Evolutionary conservation across 2,888 invertebrate genomes (phyloP), one percentile per base, ranked within the genome.

Genomic region (Eristalis arbustorum): DNA sequence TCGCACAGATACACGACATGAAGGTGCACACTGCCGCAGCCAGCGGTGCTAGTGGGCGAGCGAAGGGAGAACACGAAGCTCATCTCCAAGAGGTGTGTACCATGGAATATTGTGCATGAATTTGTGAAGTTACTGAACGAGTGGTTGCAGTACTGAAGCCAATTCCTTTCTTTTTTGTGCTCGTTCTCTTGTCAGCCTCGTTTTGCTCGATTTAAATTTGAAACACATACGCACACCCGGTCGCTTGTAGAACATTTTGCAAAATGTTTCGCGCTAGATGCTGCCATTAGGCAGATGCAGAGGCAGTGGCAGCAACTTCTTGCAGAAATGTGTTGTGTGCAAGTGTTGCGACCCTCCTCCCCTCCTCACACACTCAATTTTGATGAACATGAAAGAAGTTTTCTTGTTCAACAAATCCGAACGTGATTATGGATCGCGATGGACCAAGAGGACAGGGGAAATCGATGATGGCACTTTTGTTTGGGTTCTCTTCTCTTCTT

Each of bases 131-230:
- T 37, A 59, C 66, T 84, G 84, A 80, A 75, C 11, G 74, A 37
- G 37, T 37, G 37, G 37, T 37, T 37, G 37, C 37, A 37, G 37
- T 37, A 37, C 37, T 13, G 37, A 13, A 37, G 37, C 37, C 37
- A 37, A 37, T 37, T 37, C 13, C 3, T 3, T 37, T 37, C 13
- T 13, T 37, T 13, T 37, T 37, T 13, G 11, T 37, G 37, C 61
- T 31, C 31, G 56, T 66, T 61, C 67, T 57, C 25, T 49, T 62
- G n/a, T 28, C 28, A 56, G 63, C 34, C 42, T 63, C 31, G 31
- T 71, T 67, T 28, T 31, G 59, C 62, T 42, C 42, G 67, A 79
- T 80, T 84, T 80, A 80, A 84, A 80, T 84, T 84, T 73, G 49
- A n/a, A n/a, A 18, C 49, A 18, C 49, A 49, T 8, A 49, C 49